Percentiles rank a stretch among this genome's conserved stretches.
Evolutionary conservation across 1,140 invertebrate species (phyloP).

Genomic region (Pteromalus puparum): DNA sequence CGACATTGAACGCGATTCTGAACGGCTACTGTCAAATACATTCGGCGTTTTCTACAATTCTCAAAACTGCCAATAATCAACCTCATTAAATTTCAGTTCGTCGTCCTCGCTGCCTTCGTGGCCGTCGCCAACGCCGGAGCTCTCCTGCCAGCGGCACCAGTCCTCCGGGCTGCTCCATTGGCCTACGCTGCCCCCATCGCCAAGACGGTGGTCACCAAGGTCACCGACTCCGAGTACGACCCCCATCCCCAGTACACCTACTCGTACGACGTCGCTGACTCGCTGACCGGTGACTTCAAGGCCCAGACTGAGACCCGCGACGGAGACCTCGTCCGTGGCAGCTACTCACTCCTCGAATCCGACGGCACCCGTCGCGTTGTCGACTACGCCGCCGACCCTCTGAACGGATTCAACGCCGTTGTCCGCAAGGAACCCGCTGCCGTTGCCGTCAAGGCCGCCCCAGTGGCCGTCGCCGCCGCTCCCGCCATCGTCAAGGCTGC

Average conservation of each 20-base stretch:
- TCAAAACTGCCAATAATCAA: no score
- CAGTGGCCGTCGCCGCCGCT: slow-evolving; percentile 53
- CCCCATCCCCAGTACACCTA: slow-evolving; percentile 77
- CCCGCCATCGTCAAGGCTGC: slow-evolving; percentile 37
- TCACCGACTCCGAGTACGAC: slow-evolving; percentile 68
- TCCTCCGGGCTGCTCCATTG: slow-evolving; percentile 57
- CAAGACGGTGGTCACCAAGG: slow-evolving; percentile 56
- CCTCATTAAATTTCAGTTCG: slow-evolving; percentile 63
- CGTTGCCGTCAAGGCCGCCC: slow-evolving; percentile 60
- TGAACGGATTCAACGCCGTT: slow-evolving; percentile 78
- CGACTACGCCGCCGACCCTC: slow-evolving; percentile 68
- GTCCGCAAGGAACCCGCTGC: slow-evolving; percentile 77
- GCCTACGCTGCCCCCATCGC: slow-evolving; percentile 55
- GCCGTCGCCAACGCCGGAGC: slow-evolving; percentile 68
- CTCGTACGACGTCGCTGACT: slow-evolving; percentile 76
- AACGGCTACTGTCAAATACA: no score
- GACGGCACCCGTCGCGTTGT: slow-evolving; percentile 61
- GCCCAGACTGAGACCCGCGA: slow-evolving; percentile 75
- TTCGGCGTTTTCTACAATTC: no score
- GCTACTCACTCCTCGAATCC: slow-evolving; percentile 75
- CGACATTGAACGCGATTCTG: no score
- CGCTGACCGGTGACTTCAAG: slow-evolving; percentile 76
- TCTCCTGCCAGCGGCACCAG: slow-evolving; percentile 53
- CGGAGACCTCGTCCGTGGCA: slow-evolving; percentile 76
- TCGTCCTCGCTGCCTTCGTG: slow-evolving; percentile 70